These are phyloP conservation scores for Drosophila nr. perissopoda DNA, from an alignment of 2,888 invertebrate genomes.

Conservation along the genomic window DNA sequence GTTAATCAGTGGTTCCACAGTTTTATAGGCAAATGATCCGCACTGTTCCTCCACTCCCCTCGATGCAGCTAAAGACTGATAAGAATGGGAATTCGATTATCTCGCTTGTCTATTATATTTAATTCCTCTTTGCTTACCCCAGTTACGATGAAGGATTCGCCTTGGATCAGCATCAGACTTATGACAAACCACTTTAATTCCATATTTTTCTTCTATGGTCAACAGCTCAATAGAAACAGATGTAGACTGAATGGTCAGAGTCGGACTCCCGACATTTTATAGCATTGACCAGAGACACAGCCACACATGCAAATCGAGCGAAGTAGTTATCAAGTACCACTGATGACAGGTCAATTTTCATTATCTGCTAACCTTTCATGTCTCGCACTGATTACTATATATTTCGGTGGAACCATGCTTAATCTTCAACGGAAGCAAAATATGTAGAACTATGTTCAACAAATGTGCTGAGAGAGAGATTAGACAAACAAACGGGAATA, in stretches of 20 bases:
- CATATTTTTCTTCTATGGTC: neutral
- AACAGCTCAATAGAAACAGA: neutral
- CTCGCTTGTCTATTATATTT: neutral
- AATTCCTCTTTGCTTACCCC: neutral
- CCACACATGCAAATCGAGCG: neutral
- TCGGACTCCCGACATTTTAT: neutral
- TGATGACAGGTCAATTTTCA: too few relatives aligned
- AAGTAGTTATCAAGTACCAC: neutral
- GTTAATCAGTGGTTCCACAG: neutral
- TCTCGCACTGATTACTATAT: too few relatives aligned
- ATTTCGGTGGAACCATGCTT: too few relatives aligned
- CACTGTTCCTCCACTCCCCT: neutral
- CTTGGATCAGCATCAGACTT: neutral
- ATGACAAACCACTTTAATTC: neutral
- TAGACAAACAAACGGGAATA: neutral
- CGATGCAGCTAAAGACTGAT: neutral
- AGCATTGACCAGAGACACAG: neutral
- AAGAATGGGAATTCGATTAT: neutral
- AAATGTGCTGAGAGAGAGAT: neutral
- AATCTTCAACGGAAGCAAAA: fast-evolving
- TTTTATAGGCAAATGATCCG: neutral
- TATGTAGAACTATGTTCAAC: too few relatives aligned
- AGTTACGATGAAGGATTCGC: neutral
- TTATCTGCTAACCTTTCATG: too few relatives aligned
- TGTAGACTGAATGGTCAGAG: neutral